Conservation (phyloP, 2,797 vertebrate genomes). For the Phoebastria nigripes region DNA sequence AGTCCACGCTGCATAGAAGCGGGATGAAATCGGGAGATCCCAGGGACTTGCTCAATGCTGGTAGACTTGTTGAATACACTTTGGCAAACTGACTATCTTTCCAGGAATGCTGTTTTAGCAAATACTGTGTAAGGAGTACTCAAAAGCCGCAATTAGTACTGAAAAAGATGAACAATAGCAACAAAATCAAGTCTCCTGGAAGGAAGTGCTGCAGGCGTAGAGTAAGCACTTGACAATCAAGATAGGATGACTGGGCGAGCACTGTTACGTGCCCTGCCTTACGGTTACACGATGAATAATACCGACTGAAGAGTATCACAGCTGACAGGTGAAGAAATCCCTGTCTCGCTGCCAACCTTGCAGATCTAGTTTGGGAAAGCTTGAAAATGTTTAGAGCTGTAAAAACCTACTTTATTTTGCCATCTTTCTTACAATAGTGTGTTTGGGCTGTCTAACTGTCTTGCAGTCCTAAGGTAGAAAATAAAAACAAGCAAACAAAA, state of each 20-base stretch:
- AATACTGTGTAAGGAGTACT: neutral
- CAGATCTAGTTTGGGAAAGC: neutral
- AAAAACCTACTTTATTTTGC: neutral
- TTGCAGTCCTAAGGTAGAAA: neutral
- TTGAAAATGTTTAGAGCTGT: neutral
- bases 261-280: neutral
- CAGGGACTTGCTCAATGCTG: neutral
- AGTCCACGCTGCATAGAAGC: neutral
- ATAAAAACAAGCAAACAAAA: neutral
- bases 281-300: neutral
- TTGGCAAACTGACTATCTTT: neutral
- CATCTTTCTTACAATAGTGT: neutral
- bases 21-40: neutral
- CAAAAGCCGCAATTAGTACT: neutral
- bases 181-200: neutral
- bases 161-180: neutral
- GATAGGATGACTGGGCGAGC: neutral
- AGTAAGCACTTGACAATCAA: neutral
- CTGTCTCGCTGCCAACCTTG: neutral
- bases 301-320: neutral
- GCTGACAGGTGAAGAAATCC: neutral
- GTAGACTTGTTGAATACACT: neutral
- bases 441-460: neutral
- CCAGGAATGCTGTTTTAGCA: neutral
- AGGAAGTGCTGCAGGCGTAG: neutral